Evolutionary conservation across 2,888 invertebrate genomes (phyloP).

Genomic region (Arrhopalites spinosus): DNA sequence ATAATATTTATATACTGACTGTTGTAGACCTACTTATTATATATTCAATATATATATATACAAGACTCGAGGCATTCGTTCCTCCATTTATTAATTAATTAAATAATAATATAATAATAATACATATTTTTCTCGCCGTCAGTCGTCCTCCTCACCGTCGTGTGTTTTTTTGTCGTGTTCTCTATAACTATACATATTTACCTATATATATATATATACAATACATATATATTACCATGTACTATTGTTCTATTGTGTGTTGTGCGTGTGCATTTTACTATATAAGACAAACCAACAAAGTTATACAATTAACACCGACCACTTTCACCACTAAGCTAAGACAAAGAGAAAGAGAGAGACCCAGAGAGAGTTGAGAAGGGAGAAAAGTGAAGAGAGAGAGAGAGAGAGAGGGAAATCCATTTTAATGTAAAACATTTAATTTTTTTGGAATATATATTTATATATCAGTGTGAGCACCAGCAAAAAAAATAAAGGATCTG

Average conservation of each 20-base stretch:
- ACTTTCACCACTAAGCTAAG: too few relatives aligned
- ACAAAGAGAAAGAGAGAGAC: too few relatives aligned
- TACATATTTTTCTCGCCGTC: slow-evolving; percentile 11
- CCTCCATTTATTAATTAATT: slow-evolving; percentile 14
- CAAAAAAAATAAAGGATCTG: too few relatives aligned
- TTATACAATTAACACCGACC: neutral
- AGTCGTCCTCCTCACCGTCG: slow-evolving; percentile 13
- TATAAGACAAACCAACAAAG: neutral
- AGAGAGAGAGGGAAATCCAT: too few relatives aligned
- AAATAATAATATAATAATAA: slow-evolving; percentile 1
- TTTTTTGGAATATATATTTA: too few relatives aligned
- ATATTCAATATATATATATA: neutral
- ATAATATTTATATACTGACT: neutral
- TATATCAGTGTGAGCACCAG: too few relatives aligned
- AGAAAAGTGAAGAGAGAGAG: too few relatives aligned
- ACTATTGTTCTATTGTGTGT: neutral
- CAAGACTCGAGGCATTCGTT: neutral
- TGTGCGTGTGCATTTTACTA: neutral
- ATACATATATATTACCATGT: neutral
- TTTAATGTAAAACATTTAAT: too few relatives aligned
- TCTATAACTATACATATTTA: neutral
- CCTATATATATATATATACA: neutral
- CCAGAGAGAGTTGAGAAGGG: too few relatives aligned
- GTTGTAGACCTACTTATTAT: neutral
- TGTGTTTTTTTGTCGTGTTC: slow-evolving; percentile 18